A percentile compares a stretch with the other conserved stretches of the same genome.
Evolutionary conservation across 2,113 vertebrate genomes (phyloP).

Genomic region (Zosterops lateralis): DNA sequence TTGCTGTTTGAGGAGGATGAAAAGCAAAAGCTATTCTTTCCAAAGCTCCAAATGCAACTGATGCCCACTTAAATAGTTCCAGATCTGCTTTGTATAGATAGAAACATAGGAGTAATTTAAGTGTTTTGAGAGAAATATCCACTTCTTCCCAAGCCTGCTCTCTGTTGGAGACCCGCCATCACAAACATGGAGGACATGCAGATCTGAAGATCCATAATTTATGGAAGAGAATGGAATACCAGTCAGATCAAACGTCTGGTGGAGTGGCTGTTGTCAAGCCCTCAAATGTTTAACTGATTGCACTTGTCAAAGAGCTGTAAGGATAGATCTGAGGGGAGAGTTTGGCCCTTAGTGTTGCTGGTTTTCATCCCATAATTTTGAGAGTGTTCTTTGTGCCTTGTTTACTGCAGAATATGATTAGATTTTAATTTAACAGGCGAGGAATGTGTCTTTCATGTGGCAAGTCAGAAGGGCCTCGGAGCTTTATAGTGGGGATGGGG

Average conservation of each 20-base stretch:
- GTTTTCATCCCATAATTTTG: slow-evolving; percentile 25
- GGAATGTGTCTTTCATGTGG: slow-evolving; percentile 72
- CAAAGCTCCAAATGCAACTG: background rate
- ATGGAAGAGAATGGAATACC: slow-evolving; percentile 53
- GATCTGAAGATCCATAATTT: slow-evolving; percentile 66
- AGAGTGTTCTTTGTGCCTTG: slow-evolving; percentile 53
- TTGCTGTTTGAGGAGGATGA: background rate
- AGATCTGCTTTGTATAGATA: slow-evolving; percentile 39
- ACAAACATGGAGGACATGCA: slow-evolving; percentile 63
- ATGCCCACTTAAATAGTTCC: slow-evolving; percentile 30
- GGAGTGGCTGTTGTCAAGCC: slow-evolving; percentile 52
- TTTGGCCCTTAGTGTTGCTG: slow-evolving; percentile 13
- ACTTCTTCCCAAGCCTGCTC: slow-evolving; percentile 30
- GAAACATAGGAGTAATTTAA: slow-evolving; percentile 24
- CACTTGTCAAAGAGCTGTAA: slow-evolving; percentile 58
- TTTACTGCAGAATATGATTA: slow-evolving; percentile 65
- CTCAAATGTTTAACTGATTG: slow-evolving; percentile 66
- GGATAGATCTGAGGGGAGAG: slow-evolving; percentile 1
- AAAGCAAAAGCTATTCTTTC: slow-evolving; percentile 59
- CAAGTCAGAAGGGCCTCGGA: slow-evolving; percentile 46
- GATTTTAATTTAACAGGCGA: slow-evolving; percentile 61
- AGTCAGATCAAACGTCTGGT: slow-evolving; percentile 59
- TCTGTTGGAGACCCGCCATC: slow-evolving; percentile 23
- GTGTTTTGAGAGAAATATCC: slow-evolving; percentile 36
- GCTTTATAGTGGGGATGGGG: slow-evolving; percentile 49